Conservation (phyloP, 92 coral and sea anemone genomes). For the Epizoanthus ramosus region DNA sequence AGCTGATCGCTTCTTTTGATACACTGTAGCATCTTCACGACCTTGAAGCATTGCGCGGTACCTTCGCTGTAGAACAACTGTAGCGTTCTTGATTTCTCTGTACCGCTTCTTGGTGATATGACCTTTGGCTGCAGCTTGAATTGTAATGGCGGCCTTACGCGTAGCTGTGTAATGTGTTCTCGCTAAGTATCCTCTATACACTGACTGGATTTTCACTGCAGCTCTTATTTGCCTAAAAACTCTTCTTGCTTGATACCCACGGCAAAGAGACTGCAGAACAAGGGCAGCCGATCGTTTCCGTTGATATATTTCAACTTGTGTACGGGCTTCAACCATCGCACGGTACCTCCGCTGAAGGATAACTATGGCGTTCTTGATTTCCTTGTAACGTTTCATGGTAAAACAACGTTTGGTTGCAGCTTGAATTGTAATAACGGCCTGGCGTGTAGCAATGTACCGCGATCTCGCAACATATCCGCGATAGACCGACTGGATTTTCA, state of each 20-base stretch:
- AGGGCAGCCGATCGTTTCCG: slow-evolving; percentile 52
- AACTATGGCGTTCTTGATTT: slow-evolving; percentile 8
- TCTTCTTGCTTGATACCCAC: slow-evolving; percentile 64
- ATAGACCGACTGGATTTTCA: slow-evolving; percentile 57
- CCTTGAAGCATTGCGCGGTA: slow-evolving; percentile 46
- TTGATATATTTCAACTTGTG: background rate
- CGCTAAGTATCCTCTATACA: slow-evolving; percentile 56
- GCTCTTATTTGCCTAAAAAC: slow-evolving; percentile 53
- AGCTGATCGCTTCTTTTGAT: slow-evolving; percentile 47
- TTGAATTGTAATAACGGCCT: slow-evolving; percentile 55
- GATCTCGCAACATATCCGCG: slow-evolving; percentile 51
- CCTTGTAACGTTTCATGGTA: slow-evolving; percentile 36
- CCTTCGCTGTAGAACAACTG: slow-evolving; percentile 58
- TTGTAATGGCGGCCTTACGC: slow-evolving; percentile 50
- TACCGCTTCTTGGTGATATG: slow-evolving; percentile 44
- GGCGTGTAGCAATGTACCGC: slow-evolving; percentile 41
- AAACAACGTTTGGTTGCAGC: slow-evolving; percentile 60
- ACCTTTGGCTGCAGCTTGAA: slow-evolving; percentile 74
- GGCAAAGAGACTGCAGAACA: slow-evolving; percentile 56
- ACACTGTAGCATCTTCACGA: slow-evolving; percentile 11
- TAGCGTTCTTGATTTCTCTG: slow-evolving; percentile 50
- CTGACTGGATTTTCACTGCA: slow-evolving; percentile 64
- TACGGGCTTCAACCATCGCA: slow-evolving; percentile 34
- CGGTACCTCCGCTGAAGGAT: slow-evolving; percentile 52
- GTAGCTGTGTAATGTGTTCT: slow-evolving; percentile 49